These are phyloP conservation scores for Polymixis lichenea DNA, from an alignment of 2,888 invertebrate species.

Conservation along the genomic window DNA sequence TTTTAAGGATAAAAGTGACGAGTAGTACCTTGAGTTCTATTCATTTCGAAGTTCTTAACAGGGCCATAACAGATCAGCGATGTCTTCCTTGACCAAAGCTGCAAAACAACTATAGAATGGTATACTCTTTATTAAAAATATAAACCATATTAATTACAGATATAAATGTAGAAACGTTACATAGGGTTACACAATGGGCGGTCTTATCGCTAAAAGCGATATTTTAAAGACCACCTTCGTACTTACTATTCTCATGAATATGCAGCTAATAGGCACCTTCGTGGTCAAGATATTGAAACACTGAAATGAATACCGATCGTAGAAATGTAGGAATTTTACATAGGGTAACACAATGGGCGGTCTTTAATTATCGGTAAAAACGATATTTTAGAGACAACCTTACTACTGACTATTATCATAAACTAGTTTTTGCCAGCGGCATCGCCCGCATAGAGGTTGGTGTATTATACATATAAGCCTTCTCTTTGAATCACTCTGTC, in stretches of 20 bases:
- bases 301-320: slow-evolving; percentile 32
- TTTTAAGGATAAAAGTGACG: background rate
- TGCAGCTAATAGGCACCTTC: slow-evolving; percentile 1
- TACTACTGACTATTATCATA: too few species aligned
- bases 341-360: too few species aligned
- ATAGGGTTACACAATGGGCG: background rate
- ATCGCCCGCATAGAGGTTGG: too few species aligned
- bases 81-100: too few species aligned
- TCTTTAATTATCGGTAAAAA: too few species aligned
- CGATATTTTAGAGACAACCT: too few species aligned
- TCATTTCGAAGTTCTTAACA: background rate
- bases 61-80: background rate
- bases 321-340: too few species aligned
- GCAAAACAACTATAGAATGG: background rate
- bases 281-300: slow-evolving; percentile 26
- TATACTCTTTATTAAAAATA: background rate
- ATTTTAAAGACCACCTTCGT: background rate
- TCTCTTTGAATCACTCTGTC: too few species aligned
- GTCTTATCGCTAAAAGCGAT: background rate
- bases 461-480: too few species aligned
- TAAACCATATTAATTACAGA: background rate
- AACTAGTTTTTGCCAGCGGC: too few species aligned
- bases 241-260: background rate
- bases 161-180: background rate
- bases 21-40: background rate